These are phyloP conservation scores for Dendrocincla fuliginosa DNA, from an alignment of 2,797 vertebrate species.

Conservation along the genomic window DNA sequence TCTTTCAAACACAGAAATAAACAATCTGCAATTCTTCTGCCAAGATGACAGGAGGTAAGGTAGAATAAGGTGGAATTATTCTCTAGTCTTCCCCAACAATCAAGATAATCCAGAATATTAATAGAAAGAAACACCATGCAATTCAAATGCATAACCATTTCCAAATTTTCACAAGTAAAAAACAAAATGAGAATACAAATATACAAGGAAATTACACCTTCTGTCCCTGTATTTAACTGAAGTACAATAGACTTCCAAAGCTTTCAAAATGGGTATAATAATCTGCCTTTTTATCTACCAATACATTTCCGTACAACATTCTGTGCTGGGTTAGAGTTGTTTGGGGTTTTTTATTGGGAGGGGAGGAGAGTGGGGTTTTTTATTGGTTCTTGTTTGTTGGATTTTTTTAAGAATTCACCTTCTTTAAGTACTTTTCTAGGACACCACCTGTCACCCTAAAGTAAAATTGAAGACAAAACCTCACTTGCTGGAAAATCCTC, in stretches of 20 bases:
- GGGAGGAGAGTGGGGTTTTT: rapidly evolving
- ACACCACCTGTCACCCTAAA: background rate
- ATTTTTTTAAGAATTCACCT: background rate
- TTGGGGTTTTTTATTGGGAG: background rate
- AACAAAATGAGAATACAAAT: background rate
- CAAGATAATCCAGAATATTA: background rate
- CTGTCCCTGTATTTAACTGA: background rate
- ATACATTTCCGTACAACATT: background rate
- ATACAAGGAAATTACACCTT: background rate
- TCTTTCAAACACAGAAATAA: background rate
- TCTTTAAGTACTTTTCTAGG: background rate
- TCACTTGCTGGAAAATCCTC: background rate
- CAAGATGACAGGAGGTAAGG: background rate
- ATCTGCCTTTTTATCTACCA: background rate
- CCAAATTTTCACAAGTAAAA: background rate
- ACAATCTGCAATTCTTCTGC: background rate
- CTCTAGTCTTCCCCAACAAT: background rate
- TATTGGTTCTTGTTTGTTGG: too few species aligned
- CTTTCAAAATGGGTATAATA: background rate
- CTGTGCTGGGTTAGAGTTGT: background rate
- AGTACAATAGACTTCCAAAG: background rate
- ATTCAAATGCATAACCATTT: background rate
- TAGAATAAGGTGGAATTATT: background rate
- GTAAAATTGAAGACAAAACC: background rate
- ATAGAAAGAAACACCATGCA: background rate